Evolutionary conservation across 2,113 vertebrate genomes (phyloP).

Genomic region (Austrofundulus limnaeus): DNA sequence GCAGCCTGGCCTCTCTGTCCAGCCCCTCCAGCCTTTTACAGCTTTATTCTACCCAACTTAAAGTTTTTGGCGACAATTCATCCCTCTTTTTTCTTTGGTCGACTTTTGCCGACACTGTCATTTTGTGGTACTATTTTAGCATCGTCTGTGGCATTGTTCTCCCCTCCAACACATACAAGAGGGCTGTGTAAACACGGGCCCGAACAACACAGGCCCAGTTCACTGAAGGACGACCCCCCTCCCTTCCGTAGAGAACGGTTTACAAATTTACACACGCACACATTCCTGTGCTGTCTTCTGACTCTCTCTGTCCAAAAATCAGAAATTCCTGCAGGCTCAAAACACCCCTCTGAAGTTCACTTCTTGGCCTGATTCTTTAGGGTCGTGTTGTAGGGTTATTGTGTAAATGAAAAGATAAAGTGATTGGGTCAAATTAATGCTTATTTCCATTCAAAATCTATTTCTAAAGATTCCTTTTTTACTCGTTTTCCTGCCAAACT

Average conservation of each 20-base stretch:
- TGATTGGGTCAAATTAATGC: neutral
- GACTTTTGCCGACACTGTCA: conserved; percentile 16
- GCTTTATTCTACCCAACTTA: neutral
- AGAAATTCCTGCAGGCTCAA: neutral
- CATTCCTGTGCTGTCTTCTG: conserved; percentile 41
- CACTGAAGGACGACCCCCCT: conserved; percentile 60
- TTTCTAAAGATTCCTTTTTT: conserved; percentile 9
- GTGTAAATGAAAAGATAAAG: conserved; percentile 1
- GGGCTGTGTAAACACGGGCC: conserved; percentile 57
- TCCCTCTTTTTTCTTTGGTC: neutral
- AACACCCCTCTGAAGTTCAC: neutral
- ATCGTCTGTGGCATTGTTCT: conserved; percentile 61
- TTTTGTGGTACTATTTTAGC: conserved; percentile 35
- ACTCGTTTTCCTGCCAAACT: neutral
- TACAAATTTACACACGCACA: conserved; percentile 44
- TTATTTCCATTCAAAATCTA: neutral
- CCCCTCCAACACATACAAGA: conserved; percentile 31
- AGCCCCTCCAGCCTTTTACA: no score
- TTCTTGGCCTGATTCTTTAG: conserved; percentile 13
- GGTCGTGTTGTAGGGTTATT: neutral
- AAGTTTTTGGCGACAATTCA: neutral
- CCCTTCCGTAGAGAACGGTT: conserved; percentile 60
- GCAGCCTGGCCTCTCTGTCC: conserved; percentile 1
- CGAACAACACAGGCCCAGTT: conserved; percentile 41
- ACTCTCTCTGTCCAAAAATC: conserved; percentile 8